A percentile compares a stretch with the other conserved stretches of the same genome.
These are phyloP conservation scores for Gryllus longicercus DNA, from an alignment of 2,888 invertebrate species.

Conservation along the genomic window DNA sequence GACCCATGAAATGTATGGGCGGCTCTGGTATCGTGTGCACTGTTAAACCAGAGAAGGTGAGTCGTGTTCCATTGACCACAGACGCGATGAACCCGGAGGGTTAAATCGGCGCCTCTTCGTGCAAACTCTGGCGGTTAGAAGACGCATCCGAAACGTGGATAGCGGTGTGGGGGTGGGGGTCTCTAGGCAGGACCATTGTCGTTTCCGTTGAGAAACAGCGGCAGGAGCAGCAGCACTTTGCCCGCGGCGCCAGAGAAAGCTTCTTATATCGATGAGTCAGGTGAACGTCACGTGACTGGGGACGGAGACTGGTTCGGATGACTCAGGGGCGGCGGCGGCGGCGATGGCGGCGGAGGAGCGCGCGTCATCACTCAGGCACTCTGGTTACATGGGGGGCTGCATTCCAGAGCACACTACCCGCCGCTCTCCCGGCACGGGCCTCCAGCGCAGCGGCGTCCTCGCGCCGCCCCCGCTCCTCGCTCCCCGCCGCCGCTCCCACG, in stretches of 20 bases:
- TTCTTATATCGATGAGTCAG: constrained; percentile 17
- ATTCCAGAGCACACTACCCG: neutral
- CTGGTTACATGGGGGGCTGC: neutral
- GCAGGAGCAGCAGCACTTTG: neutral
- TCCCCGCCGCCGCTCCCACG: neutral
- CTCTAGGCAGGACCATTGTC: no score
- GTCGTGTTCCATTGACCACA: no score
- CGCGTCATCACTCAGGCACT: constrained; percentile 7
- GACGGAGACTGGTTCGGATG: constrained; percentile 8
- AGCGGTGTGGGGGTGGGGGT: no score
- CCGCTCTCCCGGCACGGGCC: neutral
- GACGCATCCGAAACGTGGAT: no score
- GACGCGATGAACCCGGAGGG: no score
- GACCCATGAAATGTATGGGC: no score
- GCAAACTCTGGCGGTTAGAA: no score
- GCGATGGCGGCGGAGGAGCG: neutral
- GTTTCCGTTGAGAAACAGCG: no score
- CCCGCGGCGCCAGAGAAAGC: neutral
- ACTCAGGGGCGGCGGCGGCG: neutral
- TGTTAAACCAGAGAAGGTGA: no score
- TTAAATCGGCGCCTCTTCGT: no score
- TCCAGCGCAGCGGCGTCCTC: neutral
- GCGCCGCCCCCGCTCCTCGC: neutral
- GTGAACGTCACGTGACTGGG: constrained; percentile 17
- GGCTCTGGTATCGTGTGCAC: no score